Base-by-base conservation (phyloP, 2,113 vertebrate genomes). In the Hipposideros armiger region DNA sequence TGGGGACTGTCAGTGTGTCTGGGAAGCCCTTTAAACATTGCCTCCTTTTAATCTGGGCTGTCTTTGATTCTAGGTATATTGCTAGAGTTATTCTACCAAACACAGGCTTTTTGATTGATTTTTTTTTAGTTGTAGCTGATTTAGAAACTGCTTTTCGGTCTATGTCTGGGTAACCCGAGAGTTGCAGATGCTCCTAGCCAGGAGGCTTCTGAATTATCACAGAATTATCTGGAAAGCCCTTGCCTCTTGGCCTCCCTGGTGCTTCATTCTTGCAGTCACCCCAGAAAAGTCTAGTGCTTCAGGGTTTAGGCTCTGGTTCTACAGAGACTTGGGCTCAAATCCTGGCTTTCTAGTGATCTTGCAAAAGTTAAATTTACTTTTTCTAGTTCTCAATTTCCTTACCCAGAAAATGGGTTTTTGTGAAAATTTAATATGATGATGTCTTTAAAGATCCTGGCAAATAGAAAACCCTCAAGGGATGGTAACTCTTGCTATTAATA, bases 71-170 rank as follows among this genome's bases (percentile, higher is more conserved):
- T 82, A 47, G 20, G 3, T 52, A 30, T 87, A 58, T 91, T 91
- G 76, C 40, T 73, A 52, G 69, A 77, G 92, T 90, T 90, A 66
- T 78, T 95, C 70, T 92, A 87, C 69, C 62, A 87, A 92, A 86
- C 62, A 56, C 40, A 52, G 62, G 54, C 36, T 93, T 92, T 97
- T 80, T 0, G 3, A 83, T 95, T 0, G 5, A 90, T 95, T 90
- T 90, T 24, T 80, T 94, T 97, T 94, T 30, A 76, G 74, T 76
- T 92, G 90, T 94, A 82, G 73, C 70, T 97, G 66, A 85, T 91
- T 95, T 91, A 92, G 85, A 93, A 95, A 87, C 45, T 95, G 84
- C 60, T 50, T 54, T 72, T 87, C 84, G 83, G 78, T 70, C 58
- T 95, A 0, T 91, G 50, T 58, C 36, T 95, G 84, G 40, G 36